Evolutionary conservation across 2,888 invertebrate species (phyloP).

Genomic region (Morpho helenor): DNA sequence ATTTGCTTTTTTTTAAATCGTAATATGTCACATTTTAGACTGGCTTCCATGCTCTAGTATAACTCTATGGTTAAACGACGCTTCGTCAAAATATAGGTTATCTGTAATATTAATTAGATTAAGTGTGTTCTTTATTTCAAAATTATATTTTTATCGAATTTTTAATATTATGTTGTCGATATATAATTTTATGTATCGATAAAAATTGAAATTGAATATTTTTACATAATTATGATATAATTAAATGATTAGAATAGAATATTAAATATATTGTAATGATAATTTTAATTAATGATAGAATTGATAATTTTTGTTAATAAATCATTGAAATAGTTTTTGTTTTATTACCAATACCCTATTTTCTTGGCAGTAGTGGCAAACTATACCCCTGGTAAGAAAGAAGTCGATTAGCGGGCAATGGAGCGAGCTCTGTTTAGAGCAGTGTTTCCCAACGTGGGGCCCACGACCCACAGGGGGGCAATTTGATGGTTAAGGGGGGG

Average conservation of each 20-base stretch:
- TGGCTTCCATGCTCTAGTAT: too few relatives aligned
- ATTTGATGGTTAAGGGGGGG: too few relatives aligned
- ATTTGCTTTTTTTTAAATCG: too few relatives aligned
- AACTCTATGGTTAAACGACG: too few relatives aligned
- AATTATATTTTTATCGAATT: neutral
- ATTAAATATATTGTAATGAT: constrained; percentile 6
- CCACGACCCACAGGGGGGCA: too few relatives aligned
- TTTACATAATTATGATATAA: constrained; percentile 19
- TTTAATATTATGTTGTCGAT: neutral
- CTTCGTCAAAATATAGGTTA: neutral
- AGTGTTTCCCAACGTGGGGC: too few relatives aligned
- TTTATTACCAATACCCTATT: constrained; percentile 24
- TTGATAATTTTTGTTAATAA: constrained; percentile 45
- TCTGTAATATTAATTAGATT: neutral
- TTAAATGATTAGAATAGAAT: constrained; percentile 1
- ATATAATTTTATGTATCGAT: neutral
- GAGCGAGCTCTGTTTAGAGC: too few relatives aligned
- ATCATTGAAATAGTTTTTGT: constrained; percentile 36
- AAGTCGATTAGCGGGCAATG: too few relatives aligned
- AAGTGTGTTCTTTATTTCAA: neutral
- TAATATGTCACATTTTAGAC: too few relatives aligned
- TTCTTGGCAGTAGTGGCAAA: too few relatives aligned
- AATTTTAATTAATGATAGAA: constrained; percentile 27
- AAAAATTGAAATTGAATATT: constrained; percentile 6
- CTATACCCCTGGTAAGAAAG: too few relatives aligned